Percentiles rank a stretch among this genome's conserved stretches.
Evolutionary conservation across 2,797 vertebrate genomes (phyloP).

Genomic region (Sphaeramia orbicularis): DNA sequence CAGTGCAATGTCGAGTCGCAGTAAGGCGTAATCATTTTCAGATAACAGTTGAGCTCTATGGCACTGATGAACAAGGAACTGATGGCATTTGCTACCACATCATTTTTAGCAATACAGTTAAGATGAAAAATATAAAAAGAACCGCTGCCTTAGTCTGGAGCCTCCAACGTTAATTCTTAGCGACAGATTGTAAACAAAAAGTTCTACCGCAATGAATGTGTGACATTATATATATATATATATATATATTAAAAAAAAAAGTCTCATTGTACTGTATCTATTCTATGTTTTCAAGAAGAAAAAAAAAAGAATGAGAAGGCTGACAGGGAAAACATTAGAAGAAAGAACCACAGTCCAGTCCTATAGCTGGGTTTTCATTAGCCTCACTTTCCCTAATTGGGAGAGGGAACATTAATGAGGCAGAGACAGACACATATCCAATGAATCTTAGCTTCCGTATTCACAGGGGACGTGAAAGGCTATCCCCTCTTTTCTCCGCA

Average conservation of each 20-base stretch:
- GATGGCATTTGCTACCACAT: too few relatives aligned
- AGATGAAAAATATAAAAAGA: too few relatives aligned
- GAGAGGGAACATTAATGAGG: slow-evolving; percentile 60
- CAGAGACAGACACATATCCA: slow-evolving; percentile 53
- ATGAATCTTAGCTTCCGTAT: slow-evolving; percentile 51
- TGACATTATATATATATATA: slow-evolving; percentile 6
- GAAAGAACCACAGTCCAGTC: slow-evolving; percentile 9
- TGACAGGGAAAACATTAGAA: slow-evolving; percentile 2
- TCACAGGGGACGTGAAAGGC: slow-evolving; percentile 48
- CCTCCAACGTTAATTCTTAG: slow-evolving; percentile 26
- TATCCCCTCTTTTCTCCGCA: slow-evolving; percentile 5
- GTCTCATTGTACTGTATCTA: slow-evolving; percentile 10
- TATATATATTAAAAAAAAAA: slow-evolving; percentile 16
- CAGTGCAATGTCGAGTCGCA: too few relatives aligned
- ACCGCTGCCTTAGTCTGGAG: too few relatives aligned
- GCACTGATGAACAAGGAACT: too few relatives aligned
- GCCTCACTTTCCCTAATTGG: slow-evolving; percentile 64
- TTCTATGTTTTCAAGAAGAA: slow-evolving; percentile 12
- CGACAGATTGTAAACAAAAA: slow-evolving; percentile 26
- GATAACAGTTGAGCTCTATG: too few relatives aligned
- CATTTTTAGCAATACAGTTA: too few relatives aligned
- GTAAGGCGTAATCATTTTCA: too few relatives aligned
- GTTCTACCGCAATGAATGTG: slow-evolving; percentile 41
- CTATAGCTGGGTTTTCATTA: slow-evolving; percentile 56
- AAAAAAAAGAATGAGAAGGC: slow-evolving; percentile 23